Percentiles rank a stretch among this genome's conserved stretches.
These are phyloP conservation scores for Drosophila busckii DNA, from an alignment of 1,140 invertebrate species.

Conservation along the genomic window DNA sequence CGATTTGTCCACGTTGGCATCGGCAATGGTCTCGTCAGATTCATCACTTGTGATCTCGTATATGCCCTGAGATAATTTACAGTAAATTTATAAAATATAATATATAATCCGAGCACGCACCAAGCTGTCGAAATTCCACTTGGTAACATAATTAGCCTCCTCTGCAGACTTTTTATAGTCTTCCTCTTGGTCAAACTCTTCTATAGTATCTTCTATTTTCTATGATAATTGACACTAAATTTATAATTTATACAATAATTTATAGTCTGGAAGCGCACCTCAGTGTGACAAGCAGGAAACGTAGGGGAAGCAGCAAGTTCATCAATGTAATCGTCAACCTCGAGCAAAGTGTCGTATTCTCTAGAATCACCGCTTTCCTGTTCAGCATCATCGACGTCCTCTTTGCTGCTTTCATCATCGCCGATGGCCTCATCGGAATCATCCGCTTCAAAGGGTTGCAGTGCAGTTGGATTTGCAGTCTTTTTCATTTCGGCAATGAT, in stretches of 20 bases:
- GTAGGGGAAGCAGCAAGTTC: conserved; percentile 49
- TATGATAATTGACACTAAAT: not conserved
- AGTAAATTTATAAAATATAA: too few relatives aligned
- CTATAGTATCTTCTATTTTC: conserved; percentile 32
- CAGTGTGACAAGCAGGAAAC: conserved; percentile 42
- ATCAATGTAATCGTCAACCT: conserved; percentile 32
- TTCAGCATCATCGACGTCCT: conserved; percentile 29
- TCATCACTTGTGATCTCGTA: conserved; percentile 29
- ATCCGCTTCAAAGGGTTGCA: conserved; percentile 79
- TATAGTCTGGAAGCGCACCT: conserved; percentile 45
- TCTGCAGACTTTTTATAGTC: conserved; percentile 34
- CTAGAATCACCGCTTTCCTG: conserved; percentile 73
- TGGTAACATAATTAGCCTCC: conserved; percentile 65
- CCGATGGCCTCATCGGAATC: conserved; percentile 52
- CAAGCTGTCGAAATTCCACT: conserved; percentile 46
- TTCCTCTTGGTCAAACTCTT: conserved; percentile 35
- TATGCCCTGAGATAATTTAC: not conserved
- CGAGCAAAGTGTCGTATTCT: conserved; percentile 38
- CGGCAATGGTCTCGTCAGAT: conserved; percentile 7
- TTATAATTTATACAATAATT: too few relatives aligned
- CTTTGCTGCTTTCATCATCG: conserved; percentile 15
- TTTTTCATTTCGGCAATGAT: conserved; percentile 78
- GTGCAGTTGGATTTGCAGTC: conserved; percentile 68
- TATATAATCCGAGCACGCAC: conserved; percentile 41
- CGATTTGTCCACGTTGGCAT: conserved; percentile 25